Evolutionary conservation across 2,888 invertebrate genomes (phyloP), one percentile per base, ranked within the genome.

Genomic region (Leptinotarsa peninsularis): DNA sequence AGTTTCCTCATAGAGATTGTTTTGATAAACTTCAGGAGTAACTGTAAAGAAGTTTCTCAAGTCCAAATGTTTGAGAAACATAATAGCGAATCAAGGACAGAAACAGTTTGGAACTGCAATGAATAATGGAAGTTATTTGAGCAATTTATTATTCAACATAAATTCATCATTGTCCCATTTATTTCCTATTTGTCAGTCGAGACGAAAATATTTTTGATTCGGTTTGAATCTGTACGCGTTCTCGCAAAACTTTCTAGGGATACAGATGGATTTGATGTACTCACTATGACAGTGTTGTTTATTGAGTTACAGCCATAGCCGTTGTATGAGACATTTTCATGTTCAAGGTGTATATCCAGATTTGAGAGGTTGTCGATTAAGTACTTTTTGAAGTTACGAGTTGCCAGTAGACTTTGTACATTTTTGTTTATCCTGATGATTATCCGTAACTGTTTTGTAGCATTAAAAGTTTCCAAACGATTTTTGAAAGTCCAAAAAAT

Each of bases 131-230:
- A 78, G 76, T 78, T 76, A 67, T 72, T 73, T 66, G 49, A 43
- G 66, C 67, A 68, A 71, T 75, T 78, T 71, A 71, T 76, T 66
- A 66, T 73, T 67, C 63, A 58, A 75, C 74, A 75, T 77, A 71
- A 75, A 79, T 79, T 76, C 76, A 73, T 79, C 79, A 73, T 77
- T 76, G 77, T 79, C 76, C 69, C 74, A 66, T 68, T 77, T 69
- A 66, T 77, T 77, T 72, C 73, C 73, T 77, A 76, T 75, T 77
- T 77, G 67, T 75, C 54, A 70, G 74, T 52, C 56, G 73, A 67
- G 71, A 76, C 67, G 75, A 78, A 78, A 76, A 71, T 73, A 76
- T 77, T 77, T 74, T 73, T 72, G 58, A 67, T 70, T 74, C 72
- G 77, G 72, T 73, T 52, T 58, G 67, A 73, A 75, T 75, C 76